phyloP scores from a whole-genome alignment of 2,888 invertebrate genomes.

The Mesorhabditis spiculigera region DNA sequence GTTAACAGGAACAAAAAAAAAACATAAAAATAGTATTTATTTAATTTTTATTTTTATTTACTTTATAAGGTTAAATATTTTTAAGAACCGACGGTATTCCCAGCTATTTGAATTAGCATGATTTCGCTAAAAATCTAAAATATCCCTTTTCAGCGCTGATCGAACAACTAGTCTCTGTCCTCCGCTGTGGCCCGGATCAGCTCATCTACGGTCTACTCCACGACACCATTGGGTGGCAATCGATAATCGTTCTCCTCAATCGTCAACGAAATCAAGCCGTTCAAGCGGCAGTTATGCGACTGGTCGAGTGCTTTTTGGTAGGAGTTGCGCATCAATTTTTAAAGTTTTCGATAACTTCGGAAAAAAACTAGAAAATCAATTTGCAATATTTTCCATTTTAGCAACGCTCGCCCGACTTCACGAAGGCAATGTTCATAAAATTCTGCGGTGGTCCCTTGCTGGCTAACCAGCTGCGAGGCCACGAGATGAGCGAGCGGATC shows the following conservation, averaged over 20 bases:
- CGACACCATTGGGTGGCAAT: slow-evolving; percentile 4
- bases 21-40: no score
- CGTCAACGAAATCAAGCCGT: background rate
- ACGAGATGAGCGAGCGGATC: slow-evolving; percentile 29
- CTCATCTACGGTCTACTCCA: background rate
- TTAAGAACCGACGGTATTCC: no score
- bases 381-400: no score
- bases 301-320: background rate
- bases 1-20: no score
- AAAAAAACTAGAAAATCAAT: no score
- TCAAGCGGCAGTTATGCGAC: background rate
- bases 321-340: background rate
- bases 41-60: no score
- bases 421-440: slow-evolving; percentile 36
- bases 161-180: background rate
- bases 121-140: background rate
- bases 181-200: background rate
- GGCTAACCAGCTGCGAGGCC: slow-evolving; percentile 44
- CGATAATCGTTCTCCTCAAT: background rate
- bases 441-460: slow-evolving; percentile 48
- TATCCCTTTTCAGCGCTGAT: background rate
- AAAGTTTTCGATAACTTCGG: no score
- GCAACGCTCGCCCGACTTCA: slow-evolving; percentile 34
- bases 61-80: no score
- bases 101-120: no score